phyloP scores from a whole-genome alignment of 2,113 vertebrate species.

The Sarotherodon lohbergeri region DNA sequence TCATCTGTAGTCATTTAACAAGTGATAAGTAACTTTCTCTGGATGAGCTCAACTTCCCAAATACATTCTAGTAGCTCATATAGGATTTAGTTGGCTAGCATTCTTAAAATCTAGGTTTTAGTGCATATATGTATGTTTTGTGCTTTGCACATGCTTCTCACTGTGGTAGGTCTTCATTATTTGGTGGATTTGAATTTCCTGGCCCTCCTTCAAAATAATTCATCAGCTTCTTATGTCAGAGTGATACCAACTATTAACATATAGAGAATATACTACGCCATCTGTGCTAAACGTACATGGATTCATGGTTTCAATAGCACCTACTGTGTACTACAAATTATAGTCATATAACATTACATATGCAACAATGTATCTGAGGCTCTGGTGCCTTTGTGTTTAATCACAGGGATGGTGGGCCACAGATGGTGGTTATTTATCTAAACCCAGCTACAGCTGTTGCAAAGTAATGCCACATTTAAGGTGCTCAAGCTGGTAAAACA shows the following conservation, averaged over 20 bases:
- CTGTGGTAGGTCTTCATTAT: neutral
- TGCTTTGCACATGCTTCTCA: neutral
- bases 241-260: neutral
- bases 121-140: neutral
- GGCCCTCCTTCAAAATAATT: neutral
- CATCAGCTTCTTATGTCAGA: neutral
- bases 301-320: neutral
- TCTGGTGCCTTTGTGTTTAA: neutral
- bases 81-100: neutral
- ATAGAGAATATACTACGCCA: neutral
- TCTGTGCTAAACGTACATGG: neutral
- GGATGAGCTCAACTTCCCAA: neutral
- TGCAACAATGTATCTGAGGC: neutral
- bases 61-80: neutral
- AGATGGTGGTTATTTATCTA: neutral
- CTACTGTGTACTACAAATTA: neutral
- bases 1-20: neutral
- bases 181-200: neutral
- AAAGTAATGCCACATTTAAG: neutral
- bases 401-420: neutral
- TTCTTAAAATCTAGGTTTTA: neutral
- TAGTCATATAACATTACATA: neutral
- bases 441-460: neutral
- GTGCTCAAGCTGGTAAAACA: neutral
- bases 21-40: rapidly evolving